These are phyloP conservation scores for Pristionchus arcanus DNA, from an alignment of 2,888 invertebrate species.

Conservation along the genomic window DNA sequence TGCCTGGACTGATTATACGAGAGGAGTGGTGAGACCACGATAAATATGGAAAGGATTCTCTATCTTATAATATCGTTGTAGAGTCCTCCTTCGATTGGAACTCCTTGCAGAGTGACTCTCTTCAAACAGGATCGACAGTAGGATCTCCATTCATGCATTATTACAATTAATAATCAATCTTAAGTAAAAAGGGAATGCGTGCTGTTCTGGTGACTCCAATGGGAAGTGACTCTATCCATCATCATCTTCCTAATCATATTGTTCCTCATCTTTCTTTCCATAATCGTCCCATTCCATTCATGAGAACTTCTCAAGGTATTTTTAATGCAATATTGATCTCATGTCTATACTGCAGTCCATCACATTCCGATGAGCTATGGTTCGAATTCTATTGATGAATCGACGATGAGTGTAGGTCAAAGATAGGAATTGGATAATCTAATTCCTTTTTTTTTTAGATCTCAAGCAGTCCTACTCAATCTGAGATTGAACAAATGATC, in stretches of 20 bases:
- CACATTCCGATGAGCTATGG: not conserved
- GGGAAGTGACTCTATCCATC: not conserved
- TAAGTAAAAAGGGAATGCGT: not conserved
- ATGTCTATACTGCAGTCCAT: not conserved
- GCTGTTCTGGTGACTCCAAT: not conserved
- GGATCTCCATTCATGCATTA: not conserved
- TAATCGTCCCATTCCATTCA: not conserved
- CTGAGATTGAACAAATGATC: not conserved
- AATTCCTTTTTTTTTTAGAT: not conserved
- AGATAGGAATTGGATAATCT: too few species aligned
- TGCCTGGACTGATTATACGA: constrained; percentile 2
- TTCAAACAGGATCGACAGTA: not conserved
- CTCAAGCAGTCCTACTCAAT: not conserved
- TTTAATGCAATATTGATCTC: not conserved
- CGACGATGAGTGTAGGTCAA: not conserved
- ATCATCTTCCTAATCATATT: not conserved
- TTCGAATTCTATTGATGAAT: not conserved
- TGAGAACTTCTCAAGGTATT: not conserved
- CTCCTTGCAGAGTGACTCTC: not conserved
- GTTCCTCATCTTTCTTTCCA: not conserved
- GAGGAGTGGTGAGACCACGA: not conserved
- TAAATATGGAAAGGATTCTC: too few species aligned
- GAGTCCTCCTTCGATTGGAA: not conserved
- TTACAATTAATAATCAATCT: not conserved
- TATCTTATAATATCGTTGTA: not conserved